Conservation (phyloP, 2,888 invertebrate genomes). For the Pyrgus malvae region DNA sequence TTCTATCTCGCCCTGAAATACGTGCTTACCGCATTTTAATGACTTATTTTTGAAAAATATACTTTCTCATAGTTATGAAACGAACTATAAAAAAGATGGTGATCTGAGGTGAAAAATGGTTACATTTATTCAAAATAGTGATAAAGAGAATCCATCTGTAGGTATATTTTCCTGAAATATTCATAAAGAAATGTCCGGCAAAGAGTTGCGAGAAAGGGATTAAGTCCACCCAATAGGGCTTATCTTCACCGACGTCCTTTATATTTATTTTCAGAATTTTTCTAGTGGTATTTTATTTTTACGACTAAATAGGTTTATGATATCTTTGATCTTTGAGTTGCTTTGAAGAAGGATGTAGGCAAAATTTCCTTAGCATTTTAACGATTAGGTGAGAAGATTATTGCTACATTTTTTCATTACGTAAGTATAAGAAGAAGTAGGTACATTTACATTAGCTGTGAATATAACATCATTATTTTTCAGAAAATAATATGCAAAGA, state of each 20-base stretch:
- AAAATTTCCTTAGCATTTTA: not conserved
- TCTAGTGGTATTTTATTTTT: slow-evolving; percentile 75
- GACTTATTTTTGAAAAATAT: too few relatives aligned
- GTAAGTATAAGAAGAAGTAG: too few relatives aligned
- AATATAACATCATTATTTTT: too few relatives aligned
- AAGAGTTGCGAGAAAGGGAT: slow-evolving; percentile 63
- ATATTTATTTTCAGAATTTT: slow-evolving; percentile 67
- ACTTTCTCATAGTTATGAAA: not conserved
- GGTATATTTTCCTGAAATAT: slow-evolving; percentile 48
- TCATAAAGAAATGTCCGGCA: slow-evolving; percentile 64
- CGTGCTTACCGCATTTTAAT: too few relatives aligned
- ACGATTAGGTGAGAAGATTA: not conserved
- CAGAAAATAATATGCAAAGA: too few relatives aligned
- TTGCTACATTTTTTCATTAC: not conserved
- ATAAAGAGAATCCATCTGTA: slow-evolving; percentile 24
- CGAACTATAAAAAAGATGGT: not conserved
- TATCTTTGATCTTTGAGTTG: slow-evolving; percentile 64
- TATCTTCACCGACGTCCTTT: slow-evolving; percentile 63
- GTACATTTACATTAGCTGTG: too few relatives aligned
- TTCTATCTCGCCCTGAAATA: too few relatives aligned
- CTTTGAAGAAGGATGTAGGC: slow-evolving; percentile 11
- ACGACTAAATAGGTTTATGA: slow-evolving; percentile 47
- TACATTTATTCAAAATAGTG: slow-evolving; percentile 10
- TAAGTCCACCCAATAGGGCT: slow-evolving; percentile 50
- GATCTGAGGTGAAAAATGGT: slow-evolving; percentile 6